Evolutionary conservation across 2,797 vertebrate genomes (phyloP).

Genomic region (Hoplostethus mediterraneus): DNA sequence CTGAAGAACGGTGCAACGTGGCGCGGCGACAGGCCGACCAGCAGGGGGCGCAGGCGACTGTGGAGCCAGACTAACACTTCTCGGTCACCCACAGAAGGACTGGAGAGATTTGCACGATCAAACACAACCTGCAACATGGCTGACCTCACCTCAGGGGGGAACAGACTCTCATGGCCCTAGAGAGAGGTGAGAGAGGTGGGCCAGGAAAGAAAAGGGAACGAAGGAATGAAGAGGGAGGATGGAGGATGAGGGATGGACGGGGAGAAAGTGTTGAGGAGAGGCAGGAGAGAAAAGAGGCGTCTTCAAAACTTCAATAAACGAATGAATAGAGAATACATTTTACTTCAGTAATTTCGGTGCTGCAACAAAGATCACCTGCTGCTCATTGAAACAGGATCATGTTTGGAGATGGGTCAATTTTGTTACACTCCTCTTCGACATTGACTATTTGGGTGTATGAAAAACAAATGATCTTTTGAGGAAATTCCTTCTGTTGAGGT

Average conservation of each 20-base stretch:
- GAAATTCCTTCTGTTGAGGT: no score
- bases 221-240: no score
- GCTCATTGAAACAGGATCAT: no score
- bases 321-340: no score
- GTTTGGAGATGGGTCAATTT: no score
- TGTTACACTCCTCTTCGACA: no score
- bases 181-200: background rate
- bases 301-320: no score
- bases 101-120: constrained; percentile 72
- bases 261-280: background rate
- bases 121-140: constrained; percentile 80
- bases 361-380: no score
- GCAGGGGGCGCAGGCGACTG: constrained; percentile 68
- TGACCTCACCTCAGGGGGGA: constrained; percentile 63
- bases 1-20: constrained; percentile 72
- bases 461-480: no score
- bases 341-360: no score
- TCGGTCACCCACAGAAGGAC: constrained; percentile 53
- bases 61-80: constrained; percentile 72
- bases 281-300: no score
- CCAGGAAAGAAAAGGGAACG: background rate
- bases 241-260: background rate
- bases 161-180: constrained; percentile 45
- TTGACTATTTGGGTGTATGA: no score
- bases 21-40: constrained; percentile 52